Base-by-base conservation (phyloP, 2,888 invertebrate species). In the Cremastinae sp. region DNA sequence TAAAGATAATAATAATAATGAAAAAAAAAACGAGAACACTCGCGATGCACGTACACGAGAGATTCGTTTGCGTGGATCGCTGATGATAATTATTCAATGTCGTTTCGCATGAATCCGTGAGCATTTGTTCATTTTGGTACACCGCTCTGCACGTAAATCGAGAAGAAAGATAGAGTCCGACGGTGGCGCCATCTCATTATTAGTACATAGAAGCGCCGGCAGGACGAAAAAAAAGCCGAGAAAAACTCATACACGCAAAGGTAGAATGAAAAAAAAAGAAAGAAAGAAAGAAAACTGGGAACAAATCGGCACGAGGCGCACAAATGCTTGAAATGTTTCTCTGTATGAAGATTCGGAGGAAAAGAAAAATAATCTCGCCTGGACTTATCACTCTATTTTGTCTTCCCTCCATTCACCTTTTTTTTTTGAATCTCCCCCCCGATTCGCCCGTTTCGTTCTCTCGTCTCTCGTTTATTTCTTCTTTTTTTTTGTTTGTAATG, bases 401-500 rank as follows among this genome's bases (percentile, higher is more conserved):
- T 58, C 12, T 36, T 68, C 14, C 22, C 22, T 38, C 7, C 4
- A 34, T 47, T 14, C 3, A 10, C 7, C n/a, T 45, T 38, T 10
- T 7, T 43, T 43, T 20, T 20, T 10, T 16, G 12, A 28, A 28
- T 20, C 10, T 4, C n/a, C 18, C 28, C 22, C 38, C 51, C 38
- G 20, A 14, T 28, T 62, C 38, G 20, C 54, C 56, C 12, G n/a
- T 51, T 65, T 4, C 28, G 14, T 61, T 47, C 62, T 12, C 14
- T 38, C 16, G 22, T 34, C 7, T 14, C 28, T 20, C 58, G 7
- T 36, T 20, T 8, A 41, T 64, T 22, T 28, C 38, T 53, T 18
- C 38, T 34, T 36, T 41, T 51, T 51, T 56, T 51, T 59, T 59
- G 75, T 78, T 80, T 73, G 78, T 80, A 78, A 78, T 82, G 82